Evolutionary conservation across 2,113 vertebrate species (phyloP).

Genomic region (Oreocharis arfaki): DNA sequence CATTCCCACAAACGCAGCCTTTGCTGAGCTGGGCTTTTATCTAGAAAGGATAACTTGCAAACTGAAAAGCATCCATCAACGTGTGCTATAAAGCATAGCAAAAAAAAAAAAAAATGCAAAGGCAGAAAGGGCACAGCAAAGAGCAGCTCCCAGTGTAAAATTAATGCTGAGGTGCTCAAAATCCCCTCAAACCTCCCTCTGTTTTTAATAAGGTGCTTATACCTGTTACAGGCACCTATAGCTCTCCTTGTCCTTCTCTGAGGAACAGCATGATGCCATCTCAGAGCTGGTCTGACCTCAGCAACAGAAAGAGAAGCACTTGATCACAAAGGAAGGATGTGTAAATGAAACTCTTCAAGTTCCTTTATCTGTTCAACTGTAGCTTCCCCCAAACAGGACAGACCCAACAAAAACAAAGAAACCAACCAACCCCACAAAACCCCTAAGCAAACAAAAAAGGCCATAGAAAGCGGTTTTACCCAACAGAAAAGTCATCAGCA

Average conservation of each 20-base stretch:
- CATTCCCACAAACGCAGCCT: background rate
- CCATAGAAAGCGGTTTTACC: background rate
- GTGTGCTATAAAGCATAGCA: background rate
- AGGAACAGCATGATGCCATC: background rate
- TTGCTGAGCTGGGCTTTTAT: slow-evolving; percentile 26
- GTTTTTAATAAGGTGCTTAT: background rate
- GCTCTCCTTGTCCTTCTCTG: background rate
- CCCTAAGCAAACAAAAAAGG: background rate
- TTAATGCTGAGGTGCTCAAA: background rate
- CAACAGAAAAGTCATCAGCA: background rate
- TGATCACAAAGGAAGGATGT: background rate
- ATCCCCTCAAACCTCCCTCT: background rate
- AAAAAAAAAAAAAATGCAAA: background rate
- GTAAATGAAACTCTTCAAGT: background rate
- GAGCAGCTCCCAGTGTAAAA: background rate
- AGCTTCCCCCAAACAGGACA: background rate
- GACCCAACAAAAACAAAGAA: background rate
- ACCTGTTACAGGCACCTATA: background rate
- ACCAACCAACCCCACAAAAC: background rate
- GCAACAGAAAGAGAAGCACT: background rate
- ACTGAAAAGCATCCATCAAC: slow-evolving; percentile 45
- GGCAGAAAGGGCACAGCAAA: background rate
- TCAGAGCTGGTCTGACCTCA: background rate
- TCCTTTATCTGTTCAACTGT: background rate
- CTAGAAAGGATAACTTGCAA: slow-evolving; percentile 36